Evolutionary conservation across 2,113 vertebrate species (phyloP).

Genomic region (Pomatorhinus ruficollis): DNA sequence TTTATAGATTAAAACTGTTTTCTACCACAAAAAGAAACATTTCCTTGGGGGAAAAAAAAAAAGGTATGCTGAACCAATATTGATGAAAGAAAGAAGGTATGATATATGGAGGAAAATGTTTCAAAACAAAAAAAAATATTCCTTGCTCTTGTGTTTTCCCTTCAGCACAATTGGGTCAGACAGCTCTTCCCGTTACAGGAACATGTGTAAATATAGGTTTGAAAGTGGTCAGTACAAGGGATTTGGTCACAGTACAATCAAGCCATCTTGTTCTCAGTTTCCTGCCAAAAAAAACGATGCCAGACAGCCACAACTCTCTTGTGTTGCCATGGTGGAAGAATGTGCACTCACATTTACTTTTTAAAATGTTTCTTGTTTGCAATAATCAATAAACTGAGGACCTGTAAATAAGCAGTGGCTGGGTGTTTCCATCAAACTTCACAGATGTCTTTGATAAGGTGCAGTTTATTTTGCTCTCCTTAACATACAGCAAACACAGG

Average conservation of each 20-base stretch:
- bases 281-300: neutral
- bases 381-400: neutral
- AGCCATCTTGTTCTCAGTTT: neutral
- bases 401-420: neutral
- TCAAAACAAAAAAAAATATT: neutral
- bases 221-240: neutral
- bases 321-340: neutral
- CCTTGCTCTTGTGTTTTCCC: neutral
- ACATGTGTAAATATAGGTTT: conserved; percentile 33
- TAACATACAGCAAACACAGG: neutral
- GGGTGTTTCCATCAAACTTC: neutral
- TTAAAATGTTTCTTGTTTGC: neutral
- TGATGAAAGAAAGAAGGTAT: neutral
- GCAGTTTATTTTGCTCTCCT: neutral
- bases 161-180: neutral
- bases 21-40: neutral
- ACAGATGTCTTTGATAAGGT: neutral
- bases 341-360: neutral
- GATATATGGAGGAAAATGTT: neutral
- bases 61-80: neutral
- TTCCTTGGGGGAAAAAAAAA: accelerated
- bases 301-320: neutral
- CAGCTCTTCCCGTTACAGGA: conserved; percentile 6
- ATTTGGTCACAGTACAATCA: neutral
- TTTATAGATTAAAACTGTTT: neutral